A percentile compares a stretch with the other conserved stretches of the same genome.
These are phyloP conservation scores for Margaritifera margaritifera DNA, from an alignment of 2,888 invertebrate species.

Conservation along the genomic window DNA sequence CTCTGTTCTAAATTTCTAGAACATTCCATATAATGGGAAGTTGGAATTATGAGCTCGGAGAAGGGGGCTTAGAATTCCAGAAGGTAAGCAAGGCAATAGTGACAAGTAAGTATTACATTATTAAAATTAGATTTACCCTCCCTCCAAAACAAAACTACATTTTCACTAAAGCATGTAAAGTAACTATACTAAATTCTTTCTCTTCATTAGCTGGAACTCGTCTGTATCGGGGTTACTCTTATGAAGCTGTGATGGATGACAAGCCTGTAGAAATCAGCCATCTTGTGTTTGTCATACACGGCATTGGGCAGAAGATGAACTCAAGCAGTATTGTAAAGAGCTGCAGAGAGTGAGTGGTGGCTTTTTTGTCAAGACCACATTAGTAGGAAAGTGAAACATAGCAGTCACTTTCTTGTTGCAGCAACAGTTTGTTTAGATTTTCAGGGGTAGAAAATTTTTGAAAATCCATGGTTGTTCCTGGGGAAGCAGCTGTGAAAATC, in stretches of 20 bases:
- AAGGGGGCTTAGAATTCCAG: no score
- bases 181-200: background rate
- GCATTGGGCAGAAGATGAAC: conserved; percentile 82
- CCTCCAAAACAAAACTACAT: no score
- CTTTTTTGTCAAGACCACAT: background rate
- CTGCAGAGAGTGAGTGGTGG: conserved; percentile 67
- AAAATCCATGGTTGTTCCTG: background rate
- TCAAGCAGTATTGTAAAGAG: conserved; percentile 79
- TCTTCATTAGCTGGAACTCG: conserved; percentile 74
- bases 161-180: background rate
- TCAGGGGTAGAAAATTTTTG: background rate
- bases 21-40: no score
- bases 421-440: background rate
- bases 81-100: no score
- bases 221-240: conserved; percentile 78
- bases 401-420: background rate
- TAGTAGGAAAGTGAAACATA: background rate
- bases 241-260: conserved; percentile 77
- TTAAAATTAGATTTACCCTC: no score
- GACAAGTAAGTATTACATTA: no score
- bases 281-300: conserved; percentile 82
- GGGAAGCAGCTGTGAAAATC: background rate
- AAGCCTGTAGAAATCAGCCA: conserved; percentile 80
- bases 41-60: no score
- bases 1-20: no score